Percentiles rank a stretch among this genome's conserved stretches.
Conservation (phyloP, 2,113 vertebrate species). For the human (Homo sapiens) region DNA sequence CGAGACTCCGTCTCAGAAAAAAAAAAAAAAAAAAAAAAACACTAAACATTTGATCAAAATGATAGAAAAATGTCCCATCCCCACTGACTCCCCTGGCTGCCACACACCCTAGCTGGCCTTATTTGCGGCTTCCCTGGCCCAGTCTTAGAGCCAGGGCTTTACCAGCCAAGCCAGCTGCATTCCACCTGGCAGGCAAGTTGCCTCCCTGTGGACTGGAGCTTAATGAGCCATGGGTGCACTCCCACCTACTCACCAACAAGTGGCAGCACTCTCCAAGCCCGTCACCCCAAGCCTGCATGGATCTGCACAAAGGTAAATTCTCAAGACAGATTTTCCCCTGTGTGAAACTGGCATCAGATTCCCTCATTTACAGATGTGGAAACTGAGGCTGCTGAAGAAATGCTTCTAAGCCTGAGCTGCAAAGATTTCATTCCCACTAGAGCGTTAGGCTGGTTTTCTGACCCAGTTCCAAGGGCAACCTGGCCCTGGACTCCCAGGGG, state of each 20-base stretch:
- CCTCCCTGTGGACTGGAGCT: not conserved
- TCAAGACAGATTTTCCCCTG: not conserved
- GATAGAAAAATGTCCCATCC: not conserved
- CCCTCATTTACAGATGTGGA: not conserved
- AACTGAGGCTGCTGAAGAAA: not conserved
- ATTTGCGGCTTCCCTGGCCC: not conserved
- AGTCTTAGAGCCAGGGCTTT: not conserved
- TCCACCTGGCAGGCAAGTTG: not conserved
- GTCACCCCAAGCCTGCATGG: not conserved
- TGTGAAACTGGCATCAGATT: not conserved
- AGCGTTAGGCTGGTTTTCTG: not conserved
- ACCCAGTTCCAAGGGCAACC: not conserved
- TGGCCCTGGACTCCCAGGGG: too few species aligned
- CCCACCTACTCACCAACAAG: not conserved
- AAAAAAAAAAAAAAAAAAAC: too few species aligned
- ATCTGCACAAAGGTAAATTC: not conserved
- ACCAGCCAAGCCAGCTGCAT: fast-evolving
- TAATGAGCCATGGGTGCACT: not conserved
- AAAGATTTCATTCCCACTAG: not conserved
- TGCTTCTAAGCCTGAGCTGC: not conserved
- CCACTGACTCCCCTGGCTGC: not conserved
- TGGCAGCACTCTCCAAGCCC: not conserved
- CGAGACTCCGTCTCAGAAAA: too few species aligned
- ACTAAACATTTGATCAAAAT: not conserved
- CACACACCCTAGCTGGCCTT: not conserved